Evolutionary conservation across 1,140 invertebrate genomes (phyloP), one percentile per base, ranked within the genome.

Genomic region (Pentalonia nigronervosa): DNA sequence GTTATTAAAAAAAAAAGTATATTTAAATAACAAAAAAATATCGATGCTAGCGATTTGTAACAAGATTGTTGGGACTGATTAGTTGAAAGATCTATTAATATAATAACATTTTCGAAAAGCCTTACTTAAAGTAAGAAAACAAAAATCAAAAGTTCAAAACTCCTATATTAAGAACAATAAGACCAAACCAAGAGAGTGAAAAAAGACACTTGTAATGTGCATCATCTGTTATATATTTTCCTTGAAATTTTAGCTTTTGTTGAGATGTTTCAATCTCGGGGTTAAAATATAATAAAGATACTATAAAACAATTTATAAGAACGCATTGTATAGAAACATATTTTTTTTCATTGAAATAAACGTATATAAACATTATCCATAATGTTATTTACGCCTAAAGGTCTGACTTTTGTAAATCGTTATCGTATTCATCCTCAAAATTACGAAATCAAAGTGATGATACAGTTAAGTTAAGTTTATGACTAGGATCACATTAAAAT

Each of bases 111-210:
- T 17, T 4, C 17, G 14, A 34, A 76, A 76, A 76, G 30, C 60
- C 14, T 76, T 76, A n/a, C 60, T 76, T n/a, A 76, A 76, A n/a
- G 60, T 76, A 76, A 76, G 30, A 67, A 67, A 76, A 76, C 60
- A 76, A 76, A n/a, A 76, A 76, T 76, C n/a, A 76, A 76, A 76
- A 76, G 60, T n/a, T 76, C 60, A 76, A 76, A n/a, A 76, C 30
- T 76, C 60, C n/a, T 14, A 23, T n/a, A 76, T n/a, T 76, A 76
- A 34, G 30, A 17, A 76, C 14, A n/a, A 30, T 76, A 67, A 67
- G 8, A 76, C 60, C 17, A 17, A 76, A 76, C n/a, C n/a, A n/a
- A 34, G 60, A n/a, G 14, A 30, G n/a, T n/a, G 30, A 76, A 76
- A 76, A 76, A 76, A 76, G 11, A 76, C 60, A 76, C 30, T 76